Base-by-base conservation (phyloP, 1,140 invertebrate species). In the Arion vulgaris region DNA sequence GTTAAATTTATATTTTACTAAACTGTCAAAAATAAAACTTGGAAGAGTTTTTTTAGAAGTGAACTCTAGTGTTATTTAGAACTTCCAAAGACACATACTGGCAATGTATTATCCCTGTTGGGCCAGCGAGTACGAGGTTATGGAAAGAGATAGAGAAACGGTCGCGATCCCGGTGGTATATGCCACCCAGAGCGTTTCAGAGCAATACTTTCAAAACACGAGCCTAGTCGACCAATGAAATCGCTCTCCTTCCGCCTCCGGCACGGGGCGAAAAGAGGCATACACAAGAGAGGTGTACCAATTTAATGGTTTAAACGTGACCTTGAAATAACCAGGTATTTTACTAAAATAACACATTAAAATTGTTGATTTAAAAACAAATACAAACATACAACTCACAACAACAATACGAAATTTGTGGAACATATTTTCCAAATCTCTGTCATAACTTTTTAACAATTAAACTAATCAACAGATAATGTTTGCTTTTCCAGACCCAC, bases 181-280 rank as follows among this genome's bases (percentile, higher is more conserved):
- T 72, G 71, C 71, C 71, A 72, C 71, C 71, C 71, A 72, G 28
- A 45, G 71, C 71, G 71, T 19, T 32, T 9, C 36, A 38, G 71
- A 72, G n/a, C 71, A 41, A 19, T 41, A 45, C 41, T 23, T 72
- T 38, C 41, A 72, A 7, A 72, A 45, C 71, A 72, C 71, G 38
- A 39, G n/a, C 34, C 36, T 13, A 5, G 71, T 26, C 71, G 71
- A 72, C 71, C 71, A 72, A 72, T 72, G 23, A 72, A 72, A 72
- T 9, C 26, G 1, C 26, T 72, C 38, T 72, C 38, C 28, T 72
- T 7, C 38, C 38, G 71, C 36, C 71, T 72, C 71, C 71, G 41
- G 71, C 38, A 45, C 36, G 71, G 41, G 38, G 5, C 23, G 28
- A 39, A 72, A 19, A 72, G n/a, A 39, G 26, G 71, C 62, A 32